A percentile compares a stretch with the other conserved stretches of the same genome.
phyloP scores from a whole-genome alignment of 2,888 invertebrate genomes.

The Thera obeliscata region DNA sequence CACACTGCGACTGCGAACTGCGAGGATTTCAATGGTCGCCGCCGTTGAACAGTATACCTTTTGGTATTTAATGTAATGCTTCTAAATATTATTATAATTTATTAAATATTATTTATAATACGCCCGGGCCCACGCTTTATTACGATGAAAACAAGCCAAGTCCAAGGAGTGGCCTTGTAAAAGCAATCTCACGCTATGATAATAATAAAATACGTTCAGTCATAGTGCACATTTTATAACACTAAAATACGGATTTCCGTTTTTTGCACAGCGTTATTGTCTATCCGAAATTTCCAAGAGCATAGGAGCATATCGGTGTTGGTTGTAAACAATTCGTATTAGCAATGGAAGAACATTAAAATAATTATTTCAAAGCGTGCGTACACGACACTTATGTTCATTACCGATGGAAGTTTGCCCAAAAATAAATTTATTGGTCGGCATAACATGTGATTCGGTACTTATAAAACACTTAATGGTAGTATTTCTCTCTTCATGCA shows the following conservation, averaged over 20 bases:
- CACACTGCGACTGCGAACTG: too few relatives aligned
- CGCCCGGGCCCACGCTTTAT: constrained; percentile 16
- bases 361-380: constrained; percentile 54
- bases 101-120: not conserved
- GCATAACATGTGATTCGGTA: constrained; percentile 47
- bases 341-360: constrained; percentile 52
- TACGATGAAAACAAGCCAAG: constrained; percentile 42
- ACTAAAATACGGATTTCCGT: not conserved
- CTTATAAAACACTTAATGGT: constrained; percentile 34
- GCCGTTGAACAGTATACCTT: not conserved
- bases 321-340: constrained; percentile 52
- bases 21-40: not conserved
- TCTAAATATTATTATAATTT: too few relatives aligned
- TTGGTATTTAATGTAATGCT: not conserved
- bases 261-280: not conserved
- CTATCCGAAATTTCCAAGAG: constrained; percentile 17
- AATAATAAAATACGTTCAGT: not conserved
- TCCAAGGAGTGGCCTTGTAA: constrained; percentile 39
- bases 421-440: constrained; percentile 57
- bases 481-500: constrained; percentile 9
- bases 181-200: not conserved
- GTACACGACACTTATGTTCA: constrained; percentile 52
- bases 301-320: constrained; percentile 26
- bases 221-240: not conserved
- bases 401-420: constrained; percentile 65